Percentiles rank a stretch among this genome's conserved stretches.
phyloP scores from a whole-genome alignment of 2,113 vertebrate species.

The Plestiodon gilberti region DNA sequence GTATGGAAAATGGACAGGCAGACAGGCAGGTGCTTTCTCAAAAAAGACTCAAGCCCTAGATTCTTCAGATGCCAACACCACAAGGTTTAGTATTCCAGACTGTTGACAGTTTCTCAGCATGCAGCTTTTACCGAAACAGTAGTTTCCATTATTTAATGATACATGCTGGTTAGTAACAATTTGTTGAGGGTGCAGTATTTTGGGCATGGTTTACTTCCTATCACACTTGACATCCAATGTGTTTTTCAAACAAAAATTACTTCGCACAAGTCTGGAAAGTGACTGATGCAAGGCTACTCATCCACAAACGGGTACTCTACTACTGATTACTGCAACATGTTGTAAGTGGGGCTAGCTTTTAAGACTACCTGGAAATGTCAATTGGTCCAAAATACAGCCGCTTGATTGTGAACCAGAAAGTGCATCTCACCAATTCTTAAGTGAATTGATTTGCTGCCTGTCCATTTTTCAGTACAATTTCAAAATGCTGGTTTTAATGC shows the following conservation, averaged over 20 bases:
- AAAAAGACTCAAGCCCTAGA: not conserved
- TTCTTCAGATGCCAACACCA: not conserved
- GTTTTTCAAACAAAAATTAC: not conserved
- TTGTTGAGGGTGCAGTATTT: not conserved
- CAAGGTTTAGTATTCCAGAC: not conserved
- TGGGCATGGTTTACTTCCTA: not conserved
- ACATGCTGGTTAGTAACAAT: not conserved
- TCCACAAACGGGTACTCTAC: not conserved
- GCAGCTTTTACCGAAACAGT: not conserved
- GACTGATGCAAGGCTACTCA: not conserved
- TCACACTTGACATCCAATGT: not conserved
- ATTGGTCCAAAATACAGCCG: too few relatives aligned
- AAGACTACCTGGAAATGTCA: too few relatives aligned
- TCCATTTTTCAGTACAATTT: too few relatives aligned
- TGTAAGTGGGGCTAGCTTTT: too few relatives aligned
- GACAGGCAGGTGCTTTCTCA: not conserved
- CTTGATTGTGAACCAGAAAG: too few relatives aligned
- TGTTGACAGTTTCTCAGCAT: rapidly evolving
- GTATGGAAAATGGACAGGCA: not conserved
- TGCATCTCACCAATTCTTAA: too few relatives aligned
- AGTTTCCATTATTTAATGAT: not conserved
- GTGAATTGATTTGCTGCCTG: too few relatives aligned
- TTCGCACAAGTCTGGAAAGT: not conserved
- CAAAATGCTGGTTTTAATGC: not conserved
- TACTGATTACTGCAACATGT: not conserved